Evolutionary conservation across 2,888 invertebrate species (phyloP), one percentile per base, ranked within the genome.

Genomic region (Campaea margaritaria): DNA sequence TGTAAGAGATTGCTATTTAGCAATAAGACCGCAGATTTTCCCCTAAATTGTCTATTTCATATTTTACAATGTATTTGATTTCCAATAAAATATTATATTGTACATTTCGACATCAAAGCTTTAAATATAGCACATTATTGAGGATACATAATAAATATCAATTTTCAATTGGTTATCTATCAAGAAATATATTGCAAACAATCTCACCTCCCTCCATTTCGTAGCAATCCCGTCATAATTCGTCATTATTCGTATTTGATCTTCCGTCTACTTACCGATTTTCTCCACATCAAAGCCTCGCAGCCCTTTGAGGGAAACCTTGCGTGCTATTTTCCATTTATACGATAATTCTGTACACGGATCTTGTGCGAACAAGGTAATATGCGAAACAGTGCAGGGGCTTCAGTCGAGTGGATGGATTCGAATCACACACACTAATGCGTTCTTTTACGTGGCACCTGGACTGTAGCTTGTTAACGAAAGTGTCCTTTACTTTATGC

Each of bases 311-410:
- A 77, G 70, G 68, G 65, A 62, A 73, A 74, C 70, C 62, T 78
- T 72, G 78, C 79, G 74, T 78, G 80, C 67, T 73, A 75, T 69
- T 74, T 72, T 66, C 77, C 83, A 82, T 82, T 83, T 83, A 74
- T 76, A 75, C 72, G 78, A 76, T 79, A 82, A 82, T 81, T 79
- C 75, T 36, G 55, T 38, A 68, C 64, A 60, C 58, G 52, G 65
- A 58, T 62, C 72, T 68, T 68, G 28, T 38, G 13, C 14, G 7
- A 13, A 13, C 14, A 5, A 13, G n/a, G 12, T 4, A 49, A 15
- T 49, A 67, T 68, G 67, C 41, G n/a, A 43, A 16, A 42, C 55
- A 51, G 54, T 47, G 45, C 42, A 36, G 34, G 7, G 12, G 49
- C 28, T 59, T 50, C 62, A 60, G 59, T 55, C 59, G 61, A 58